These are phyloP conservation scores for Myodes glareolus DNA, from an alignment of 2,113 vertebrate species.

Conservation along the genomic window DNA sequence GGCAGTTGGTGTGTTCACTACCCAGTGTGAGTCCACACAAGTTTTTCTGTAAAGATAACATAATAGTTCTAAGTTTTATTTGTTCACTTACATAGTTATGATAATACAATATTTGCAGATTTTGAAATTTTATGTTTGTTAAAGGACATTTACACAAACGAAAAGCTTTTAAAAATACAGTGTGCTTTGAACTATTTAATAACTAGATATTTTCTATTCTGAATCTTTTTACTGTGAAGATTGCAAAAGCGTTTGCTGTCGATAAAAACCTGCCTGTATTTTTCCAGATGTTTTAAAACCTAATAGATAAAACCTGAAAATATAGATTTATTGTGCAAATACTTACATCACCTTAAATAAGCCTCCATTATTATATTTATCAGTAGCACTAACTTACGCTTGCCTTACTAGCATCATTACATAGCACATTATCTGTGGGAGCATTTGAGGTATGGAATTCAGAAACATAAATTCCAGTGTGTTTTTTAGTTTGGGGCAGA, in stretches of 20 bases:
- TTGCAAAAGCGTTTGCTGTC: constrained; percentile 35
- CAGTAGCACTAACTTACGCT: constrained; percentile 50
- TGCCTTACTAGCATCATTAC: constrained; percentile 1
- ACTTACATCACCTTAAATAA: constrained; percentile 69
- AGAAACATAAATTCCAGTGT: neutral
- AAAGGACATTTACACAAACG: neutral
- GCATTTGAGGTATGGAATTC: constrained; percentile 46
- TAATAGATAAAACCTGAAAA: constrained; percentile 72
- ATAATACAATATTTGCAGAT: neutral
- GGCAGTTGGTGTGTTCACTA: neutral
- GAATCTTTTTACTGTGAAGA: constrained; percentile 10
- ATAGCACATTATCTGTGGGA: constrained; percentile 32
- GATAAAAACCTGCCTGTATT: neutral
- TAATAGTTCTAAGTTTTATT: constrained; percentile 3
- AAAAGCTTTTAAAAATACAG: neutral
- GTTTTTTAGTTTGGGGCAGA: constrained; percentile 59
- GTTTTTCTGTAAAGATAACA: neutral
- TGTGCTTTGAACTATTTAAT: constrained; percentile 7
- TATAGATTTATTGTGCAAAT: constrained; percentile 73
- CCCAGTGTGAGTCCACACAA: neutral
- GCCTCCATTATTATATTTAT: constrained; percentile 23
- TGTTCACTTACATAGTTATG: constrained; percentile 12
- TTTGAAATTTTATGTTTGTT: constrained; percentile 37
- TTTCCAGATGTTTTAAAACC: constrained; percentile 67
- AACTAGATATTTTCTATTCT: neutral